Percentiles rank a stretch among this genome's conserved stretches.
These are phyloP conservation scores for Picus viridis DNA, from an alignment of 2,797 vertebrate genomes.

Conservation along the genomic window DNA sequence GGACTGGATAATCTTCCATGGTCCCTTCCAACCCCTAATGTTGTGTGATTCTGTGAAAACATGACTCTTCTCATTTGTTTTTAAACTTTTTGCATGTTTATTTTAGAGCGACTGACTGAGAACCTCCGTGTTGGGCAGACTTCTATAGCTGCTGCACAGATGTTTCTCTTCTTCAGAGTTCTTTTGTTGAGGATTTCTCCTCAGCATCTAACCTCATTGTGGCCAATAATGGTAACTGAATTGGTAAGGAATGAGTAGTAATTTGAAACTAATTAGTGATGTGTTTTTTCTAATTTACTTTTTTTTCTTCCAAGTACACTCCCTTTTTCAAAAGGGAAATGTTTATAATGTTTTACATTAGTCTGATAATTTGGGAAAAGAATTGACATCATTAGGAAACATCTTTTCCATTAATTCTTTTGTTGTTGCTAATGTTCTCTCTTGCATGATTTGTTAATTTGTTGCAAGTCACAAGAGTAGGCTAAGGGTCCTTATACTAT, in stretches of 20 bases:
- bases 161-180: conserved; percentile 97
- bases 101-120: conserved; percentile 93
- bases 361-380: not conserved
- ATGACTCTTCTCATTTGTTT: not conserved
- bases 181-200: conserved; percentile 93
- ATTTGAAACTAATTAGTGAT: not conserved
- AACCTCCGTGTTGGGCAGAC: conserved; percentile 90
- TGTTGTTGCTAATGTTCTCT: not conserved
- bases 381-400: not conserved
- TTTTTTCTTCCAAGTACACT: not conserved
- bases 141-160: conserved; percentile 87
- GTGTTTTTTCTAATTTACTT: not conserved
- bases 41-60: no score
- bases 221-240: conserved; percentile 99
- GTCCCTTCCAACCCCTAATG: no score
- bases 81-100: not conserved
- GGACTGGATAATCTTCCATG: no score
- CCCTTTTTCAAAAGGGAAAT: not conserved
- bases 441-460: not conserved
- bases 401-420: not conserved
- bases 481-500: not conserved
- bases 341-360: not conserved
- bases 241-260: conserved; percentile 80
- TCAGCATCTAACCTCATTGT: conserved; percentile 94
- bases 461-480: not conserved